Evolutionary conservation across 2,888 invertebrate genomes (phyloP).

Genomic region (Drosophila nigricruria): DNA sequence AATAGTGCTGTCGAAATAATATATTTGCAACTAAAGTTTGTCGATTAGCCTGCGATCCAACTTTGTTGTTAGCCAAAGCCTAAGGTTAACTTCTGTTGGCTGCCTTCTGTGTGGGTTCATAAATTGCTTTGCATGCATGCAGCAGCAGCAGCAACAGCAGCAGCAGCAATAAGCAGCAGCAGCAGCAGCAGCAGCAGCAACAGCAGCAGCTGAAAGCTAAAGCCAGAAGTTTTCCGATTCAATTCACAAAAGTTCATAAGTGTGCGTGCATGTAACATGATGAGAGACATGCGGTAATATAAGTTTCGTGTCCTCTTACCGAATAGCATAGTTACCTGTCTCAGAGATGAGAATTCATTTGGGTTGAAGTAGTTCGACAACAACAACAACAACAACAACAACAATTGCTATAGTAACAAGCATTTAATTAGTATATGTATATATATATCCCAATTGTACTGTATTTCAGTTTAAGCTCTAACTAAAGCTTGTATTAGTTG

Average conservation of each 20-base stretch:
- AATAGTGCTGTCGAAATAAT: slow-evolving; percentile 63
- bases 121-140: slow-evolving; percentile 59
- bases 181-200: background rate
- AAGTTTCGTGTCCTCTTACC: slow-evolving; percentile 42
- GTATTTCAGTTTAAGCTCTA: too few species aligned
- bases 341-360: slow-evolving; percentile 16
- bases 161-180: background rate
- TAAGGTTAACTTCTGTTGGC: slow-evolving; percentile 37
- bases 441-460: background rate
- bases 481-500: background rate
- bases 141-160: slow-evolving; percentile 3
- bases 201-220: slow-evolving; percentile 28
- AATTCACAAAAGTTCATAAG: slow-evolving; percentile 36
- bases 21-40: slow-evolving; percentile 73
- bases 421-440: slow-evolving; percentile 12
- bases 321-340: slow-evolving; percentile 31
- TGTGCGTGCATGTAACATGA: slow-evolving; percentile 44
- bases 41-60: slow-evolving; percentile 63
- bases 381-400: slow-evolving; percentile 3
- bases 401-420: background rate
- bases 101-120: slow-evolving; percentile 45
- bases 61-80: slow-evolving; percentile 25
- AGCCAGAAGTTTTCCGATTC: slow-evolving; percentile 46
- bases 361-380: background rate
- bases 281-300: slow-evolving; percentile 43